Evolutionary conservation across 2,113 vertebrate genomes (phyloP).

Genomic region (Megaleporinus macrocephalus): DNA sequence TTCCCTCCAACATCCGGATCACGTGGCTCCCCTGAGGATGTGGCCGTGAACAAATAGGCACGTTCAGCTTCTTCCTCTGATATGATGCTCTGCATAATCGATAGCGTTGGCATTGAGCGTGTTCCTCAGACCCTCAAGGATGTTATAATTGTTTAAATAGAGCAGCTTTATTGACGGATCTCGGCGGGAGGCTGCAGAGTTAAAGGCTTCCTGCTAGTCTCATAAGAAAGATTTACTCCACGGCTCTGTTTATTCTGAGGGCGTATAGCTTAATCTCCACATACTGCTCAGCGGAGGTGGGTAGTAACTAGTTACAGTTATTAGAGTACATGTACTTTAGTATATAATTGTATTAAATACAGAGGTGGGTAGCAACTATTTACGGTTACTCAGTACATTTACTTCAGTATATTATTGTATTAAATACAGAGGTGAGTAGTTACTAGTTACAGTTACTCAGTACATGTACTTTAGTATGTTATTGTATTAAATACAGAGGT

Average conservation of each 20-base stretch:
- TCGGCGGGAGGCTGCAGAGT: conserved; percentile 17
- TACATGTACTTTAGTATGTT: too few species aligned
- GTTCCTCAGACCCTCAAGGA: conserved; percentile 42
- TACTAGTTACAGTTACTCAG: too few species aligned
- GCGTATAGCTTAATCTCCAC: too few species aligned
- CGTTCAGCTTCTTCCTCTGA: conserved; percentile 1
- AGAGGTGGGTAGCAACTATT: too few species aligned
- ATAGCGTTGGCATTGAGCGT: conserved; percentile 17
- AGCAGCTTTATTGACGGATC: conserved; percentile 35
- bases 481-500: too few species aligned
- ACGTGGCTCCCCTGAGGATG: conserved; percentile 25
- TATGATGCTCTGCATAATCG: conserved; percentile 33
- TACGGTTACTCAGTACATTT: too few species aligned
- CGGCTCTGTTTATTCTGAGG: background rate
- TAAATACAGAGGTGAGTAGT: too few species aligned
- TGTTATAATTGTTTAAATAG: conserved; percentile 49
- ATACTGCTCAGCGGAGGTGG: too few species aligned
- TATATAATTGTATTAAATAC: too few species aligned
- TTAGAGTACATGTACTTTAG: too few species aligned
- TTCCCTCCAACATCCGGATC: conserved; percentile 35
- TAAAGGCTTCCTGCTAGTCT: conserved; percentile 1
- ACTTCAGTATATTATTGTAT: too few species aligned
- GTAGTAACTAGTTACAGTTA: too few species aligned
- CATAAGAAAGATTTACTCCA: background rate
- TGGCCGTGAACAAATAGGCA: conserved; percentile 15